A percentile compares a stretch with the other conserved stretches of the same genome.
These are phyloP conservation scores for Saguinus midas DNA, from an alignment of 2,113 vertebrate genomes.

Conservation along the genomic window DNA sequence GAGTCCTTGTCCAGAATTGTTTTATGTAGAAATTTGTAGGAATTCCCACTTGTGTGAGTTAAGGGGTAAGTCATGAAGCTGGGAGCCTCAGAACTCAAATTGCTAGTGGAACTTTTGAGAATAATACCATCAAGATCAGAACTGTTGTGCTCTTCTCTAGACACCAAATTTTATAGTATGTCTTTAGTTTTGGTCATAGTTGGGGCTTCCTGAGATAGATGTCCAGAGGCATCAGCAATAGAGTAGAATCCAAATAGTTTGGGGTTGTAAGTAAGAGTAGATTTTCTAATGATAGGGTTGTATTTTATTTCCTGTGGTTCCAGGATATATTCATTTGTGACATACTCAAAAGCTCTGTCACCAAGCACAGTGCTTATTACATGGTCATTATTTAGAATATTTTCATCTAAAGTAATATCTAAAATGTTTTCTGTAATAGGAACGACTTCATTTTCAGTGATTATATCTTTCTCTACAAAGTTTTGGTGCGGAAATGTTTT, in stretches of 20 bases:
- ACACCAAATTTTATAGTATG: neutral
- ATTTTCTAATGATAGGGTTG: neutral
- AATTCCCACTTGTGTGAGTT: neutral
- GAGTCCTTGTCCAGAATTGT: neutral
- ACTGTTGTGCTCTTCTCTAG: neutral
- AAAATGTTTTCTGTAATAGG: neutral
- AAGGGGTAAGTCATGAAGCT: neutral
- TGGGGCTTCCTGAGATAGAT: neutral
- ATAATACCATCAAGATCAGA: neutral
- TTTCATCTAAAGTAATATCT: neutral
- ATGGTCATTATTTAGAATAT: neutral
- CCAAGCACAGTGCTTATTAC: neutral
- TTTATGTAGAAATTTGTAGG: constrained; percentile 1
- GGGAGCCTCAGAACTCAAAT: constrained; percentile 2
- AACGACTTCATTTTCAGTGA: neutral
- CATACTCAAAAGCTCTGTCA: neutral
- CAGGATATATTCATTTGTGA: neutral
- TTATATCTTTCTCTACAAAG: neutral
- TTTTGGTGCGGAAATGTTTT: neutral
- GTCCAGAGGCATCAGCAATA: neutral
- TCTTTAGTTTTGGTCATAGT: neutral
- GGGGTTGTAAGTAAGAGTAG: neutral
- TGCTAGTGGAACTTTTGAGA: neutral
- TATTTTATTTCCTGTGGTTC: neutral
- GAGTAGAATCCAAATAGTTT: neutral